These are phyloP conservation scores for Stylophora pistillata DNA, from an alignment of 64 coral and sea anemone genomes.

Conservation along the genomic window DNA sequence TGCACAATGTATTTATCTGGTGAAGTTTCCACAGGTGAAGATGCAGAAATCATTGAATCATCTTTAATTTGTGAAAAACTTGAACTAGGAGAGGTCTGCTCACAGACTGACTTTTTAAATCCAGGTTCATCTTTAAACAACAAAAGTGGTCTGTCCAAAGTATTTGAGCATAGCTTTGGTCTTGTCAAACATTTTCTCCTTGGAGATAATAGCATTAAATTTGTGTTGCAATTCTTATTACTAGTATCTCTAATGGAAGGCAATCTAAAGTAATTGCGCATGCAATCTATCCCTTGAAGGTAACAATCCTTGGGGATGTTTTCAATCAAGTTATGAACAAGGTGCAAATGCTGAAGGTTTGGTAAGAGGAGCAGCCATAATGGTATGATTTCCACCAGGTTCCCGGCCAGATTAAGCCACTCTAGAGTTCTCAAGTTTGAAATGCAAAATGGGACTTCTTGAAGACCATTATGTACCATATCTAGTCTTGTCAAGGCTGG, in stretches of 20 bases:
- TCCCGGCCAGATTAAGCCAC: conserved; percentile 86
- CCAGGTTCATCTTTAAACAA: background rate
- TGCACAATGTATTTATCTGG: background rate
- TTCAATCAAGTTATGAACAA: conserved; percentile 73
- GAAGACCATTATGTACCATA: conserved; percentile 68
- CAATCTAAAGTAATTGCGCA: conserved; percentile 66
- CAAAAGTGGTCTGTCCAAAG: background rate
- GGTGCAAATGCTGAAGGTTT: conserved; percentile 49
- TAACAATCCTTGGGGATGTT: conserved; percentile 77
- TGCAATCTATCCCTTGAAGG: conserved; percentile 30
- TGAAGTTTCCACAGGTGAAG: background rate
- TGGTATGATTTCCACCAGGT: conserved; percentile 68
- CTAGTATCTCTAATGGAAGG: background rate
- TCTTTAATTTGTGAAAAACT: background rate
- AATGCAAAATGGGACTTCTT: conserved; percentile 49
- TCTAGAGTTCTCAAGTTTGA: conserved; percentile 44
- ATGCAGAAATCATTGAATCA: background rate
- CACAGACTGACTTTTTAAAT: background rate
- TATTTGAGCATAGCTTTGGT: background rate
- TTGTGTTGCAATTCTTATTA: background rate
- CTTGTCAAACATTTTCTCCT: background rate
- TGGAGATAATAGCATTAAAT: conserved; percentile 38
- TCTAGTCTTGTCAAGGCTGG: conserved; percentile 57
- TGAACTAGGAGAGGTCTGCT: background rate
- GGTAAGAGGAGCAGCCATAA: conserved; percentile 55